A percentile compares a stretch with the other conserved stretches of the same genome.
Conservation (phyloP, 2,113 vertebrate genomes). For the Anas platyrhynchos region DNA sequence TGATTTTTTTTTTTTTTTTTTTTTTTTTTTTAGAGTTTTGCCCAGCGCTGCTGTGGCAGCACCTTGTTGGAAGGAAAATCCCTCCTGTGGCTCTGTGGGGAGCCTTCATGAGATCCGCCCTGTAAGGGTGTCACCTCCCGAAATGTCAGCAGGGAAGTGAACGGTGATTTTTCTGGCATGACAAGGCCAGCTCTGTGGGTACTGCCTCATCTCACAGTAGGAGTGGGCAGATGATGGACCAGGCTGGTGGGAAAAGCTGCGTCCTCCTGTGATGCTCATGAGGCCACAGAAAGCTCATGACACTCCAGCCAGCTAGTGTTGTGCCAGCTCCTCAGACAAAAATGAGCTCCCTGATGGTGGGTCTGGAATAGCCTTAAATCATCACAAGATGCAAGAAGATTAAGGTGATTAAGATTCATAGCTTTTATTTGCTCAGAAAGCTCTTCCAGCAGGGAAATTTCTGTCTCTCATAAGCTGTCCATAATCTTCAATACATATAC, state of each 20-base stretch:
- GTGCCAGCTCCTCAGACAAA: neutral
- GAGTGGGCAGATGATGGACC: neutral
- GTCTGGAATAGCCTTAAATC: neutral
- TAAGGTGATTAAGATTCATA: neutral
- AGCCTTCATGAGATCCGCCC: accelerated
- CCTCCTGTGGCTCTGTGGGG: neutral
- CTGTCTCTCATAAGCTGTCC: neutral
- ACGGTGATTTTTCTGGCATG: neutral
- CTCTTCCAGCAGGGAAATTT: neutral
- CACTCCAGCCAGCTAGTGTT: neutral
- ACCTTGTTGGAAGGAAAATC: neutral
- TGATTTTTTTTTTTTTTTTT: neutral
- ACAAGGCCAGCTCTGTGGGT: neutral
- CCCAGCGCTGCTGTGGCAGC: neutral
- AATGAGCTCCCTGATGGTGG: neutral
- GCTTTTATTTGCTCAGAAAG: neutral
- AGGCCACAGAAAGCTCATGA: neutral
- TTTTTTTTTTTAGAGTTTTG: neutral
- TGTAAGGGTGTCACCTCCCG: neutral
- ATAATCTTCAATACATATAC: neutral
- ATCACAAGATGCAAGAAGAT: neutral
- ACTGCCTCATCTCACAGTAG: neutral
- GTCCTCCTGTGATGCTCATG: neutral
- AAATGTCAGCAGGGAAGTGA: neutral
- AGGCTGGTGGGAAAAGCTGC: conserved; percentile 21